phyloP scores from a whole-genome alignment of 2,888 invertebrate species.

The Mystacides longicornis region DNA sequence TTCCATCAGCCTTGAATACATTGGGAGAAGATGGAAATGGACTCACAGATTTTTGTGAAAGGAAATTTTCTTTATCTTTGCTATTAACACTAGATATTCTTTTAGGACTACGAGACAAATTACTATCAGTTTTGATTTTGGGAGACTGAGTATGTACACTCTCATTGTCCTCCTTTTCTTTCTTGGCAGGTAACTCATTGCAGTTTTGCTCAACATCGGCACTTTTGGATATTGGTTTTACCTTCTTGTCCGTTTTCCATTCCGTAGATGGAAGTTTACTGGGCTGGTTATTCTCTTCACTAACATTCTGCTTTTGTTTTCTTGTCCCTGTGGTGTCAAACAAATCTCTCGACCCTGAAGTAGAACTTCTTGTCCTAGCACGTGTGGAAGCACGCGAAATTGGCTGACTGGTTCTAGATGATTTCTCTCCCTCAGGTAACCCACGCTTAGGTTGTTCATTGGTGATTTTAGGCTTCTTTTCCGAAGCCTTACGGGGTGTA shows the following conservation, averaged over 20 bases:
- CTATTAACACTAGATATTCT: conserved; percentile 9
- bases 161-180: background rate
- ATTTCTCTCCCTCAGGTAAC: conserved; percentile 72
- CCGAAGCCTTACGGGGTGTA: conserved; percentile 58
- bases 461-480: conserved; percentile 80
- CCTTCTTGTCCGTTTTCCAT: conserved; percentile 56
- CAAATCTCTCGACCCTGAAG: conserved; percentile 58
- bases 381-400: conserved; percentile 46
- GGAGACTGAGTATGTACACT: background rate
- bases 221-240: conserved; percentile 32
- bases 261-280: conserved; percentile 53
- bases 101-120: background rate
- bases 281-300: conserved; percentile 53
- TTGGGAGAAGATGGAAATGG: conserved; percentile 9
- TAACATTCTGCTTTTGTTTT: conserved; percentile 41
- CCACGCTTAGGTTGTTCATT: conserved; percentile 67
- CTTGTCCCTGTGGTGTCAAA: conserved; percentile 50
- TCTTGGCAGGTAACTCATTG: background rate
- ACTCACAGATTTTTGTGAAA: conserved; percentile 11
- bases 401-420: conserved; percentile 40
- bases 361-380: conserved; percentile 62
- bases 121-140: background rate
- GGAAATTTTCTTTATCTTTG: conserved; percentile 21
- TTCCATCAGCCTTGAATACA: background rate
- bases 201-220: background rate